Conservation (phyloP, 2,888 invertebrate species). For the Volucella inflata region DNA sequence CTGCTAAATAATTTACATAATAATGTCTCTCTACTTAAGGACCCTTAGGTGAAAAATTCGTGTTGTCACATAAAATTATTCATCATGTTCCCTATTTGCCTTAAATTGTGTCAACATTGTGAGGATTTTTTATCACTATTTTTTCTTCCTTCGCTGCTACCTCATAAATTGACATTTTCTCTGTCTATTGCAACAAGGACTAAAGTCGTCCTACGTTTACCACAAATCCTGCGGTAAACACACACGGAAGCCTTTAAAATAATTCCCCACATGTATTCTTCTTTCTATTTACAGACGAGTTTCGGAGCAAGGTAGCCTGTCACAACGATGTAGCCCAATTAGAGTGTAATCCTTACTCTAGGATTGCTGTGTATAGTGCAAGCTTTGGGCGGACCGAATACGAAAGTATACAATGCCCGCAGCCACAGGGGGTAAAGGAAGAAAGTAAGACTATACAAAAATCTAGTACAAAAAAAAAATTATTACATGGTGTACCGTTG, state of each 20-base stretch:
- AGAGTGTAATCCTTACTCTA: slow-evolving; percentile 93
- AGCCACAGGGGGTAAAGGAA: slow-evolving; percentile 93
- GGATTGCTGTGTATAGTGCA: slow-evolving; percentile 96
- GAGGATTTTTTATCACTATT: slow-evolving; percentile 23
- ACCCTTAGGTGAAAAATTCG: too few relatives aligned
- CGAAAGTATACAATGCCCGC: slow-evolving; percentile 94
- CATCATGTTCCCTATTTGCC: background rate
- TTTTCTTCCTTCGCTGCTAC: background rate
- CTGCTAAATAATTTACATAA: too few relatives aligned
- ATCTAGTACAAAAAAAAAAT: slow-evolving; percentile 36
- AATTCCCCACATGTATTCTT: slow-evolving; percentile 35
- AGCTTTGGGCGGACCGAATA: slow-evolving; percentile 96
- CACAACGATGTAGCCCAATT: slow-evolving; percentile 95
- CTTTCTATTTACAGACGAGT: slow-evolving; percentile 90
- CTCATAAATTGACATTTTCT: slow-evolving; percentile 52
- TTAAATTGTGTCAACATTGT: background rate
- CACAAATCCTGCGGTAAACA: slow-evolving; percentile 13
- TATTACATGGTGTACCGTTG: slow-evolving; percentile 34
- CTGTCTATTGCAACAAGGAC: background rate
- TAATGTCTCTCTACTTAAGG: background rate
- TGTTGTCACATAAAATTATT: too few relatives aligned
- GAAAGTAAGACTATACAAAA: slow-evolving; percentile 88
- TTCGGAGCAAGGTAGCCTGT: slow-evolving; percentile 96
- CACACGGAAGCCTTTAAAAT: slow-evolving; percentile 34
- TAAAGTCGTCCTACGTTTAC: background rate